Percentiles rank a stretch among this genome's conserved stretches.
phyloP scores from a whole-genome alignment of 2,113 vertebrate genomes.

The Neogobius melanostomus region DNA sequence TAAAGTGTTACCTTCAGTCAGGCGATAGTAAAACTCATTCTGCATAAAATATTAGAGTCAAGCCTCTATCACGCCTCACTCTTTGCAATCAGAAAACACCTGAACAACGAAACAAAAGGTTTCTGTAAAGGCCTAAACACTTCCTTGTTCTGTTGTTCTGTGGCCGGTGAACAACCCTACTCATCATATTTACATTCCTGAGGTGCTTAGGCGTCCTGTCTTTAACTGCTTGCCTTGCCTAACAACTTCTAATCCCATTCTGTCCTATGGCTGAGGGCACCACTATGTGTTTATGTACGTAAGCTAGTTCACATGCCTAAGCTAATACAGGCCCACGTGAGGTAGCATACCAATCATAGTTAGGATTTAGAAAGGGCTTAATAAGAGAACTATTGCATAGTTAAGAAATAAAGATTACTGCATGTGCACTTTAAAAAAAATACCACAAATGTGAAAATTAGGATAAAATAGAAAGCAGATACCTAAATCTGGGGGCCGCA shows the following conservation, averaged over 20 bases:
- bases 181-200: conserved; percentile 61
- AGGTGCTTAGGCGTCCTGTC: conserved; percentile 37
- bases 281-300: conserved; percentile 20
- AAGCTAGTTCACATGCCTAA: conserved; percentile 63
- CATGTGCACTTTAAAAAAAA: too few species aligned
- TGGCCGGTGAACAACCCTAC: conserved; percentile 23
- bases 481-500: too few species aligned
- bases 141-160: background rate
- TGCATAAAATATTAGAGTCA: too few species aligned
- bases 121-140: background rate
- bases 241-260: conserved; percentile 53
- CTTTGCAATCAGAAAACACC: background rate
- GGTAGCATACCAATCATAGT: conserved; percentile 63
- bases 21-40: too few species aligned
- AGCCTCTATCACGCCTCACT: too few species aligned
- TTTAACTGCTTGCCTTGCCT: conserved; percentile 40
- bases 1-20: too few species aligned
- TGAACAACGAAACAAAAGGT: background rate
- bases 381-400: conserved; percentile 46
- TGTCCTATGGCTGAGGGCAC: conserved; percentile 13
- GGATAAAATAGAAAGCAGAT: too few species aligned
- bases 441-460: too few species aligned
- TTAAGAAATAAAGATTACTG: too few species aligned
- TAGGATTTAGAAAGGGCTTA: conserved; percentile 54
- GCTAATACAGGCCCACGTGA: conserved; percentile 41